phyloP scores from a whole-genome alignment of 1,140 invertebrate genomes.

The Brachystomella parvula region DNA sequence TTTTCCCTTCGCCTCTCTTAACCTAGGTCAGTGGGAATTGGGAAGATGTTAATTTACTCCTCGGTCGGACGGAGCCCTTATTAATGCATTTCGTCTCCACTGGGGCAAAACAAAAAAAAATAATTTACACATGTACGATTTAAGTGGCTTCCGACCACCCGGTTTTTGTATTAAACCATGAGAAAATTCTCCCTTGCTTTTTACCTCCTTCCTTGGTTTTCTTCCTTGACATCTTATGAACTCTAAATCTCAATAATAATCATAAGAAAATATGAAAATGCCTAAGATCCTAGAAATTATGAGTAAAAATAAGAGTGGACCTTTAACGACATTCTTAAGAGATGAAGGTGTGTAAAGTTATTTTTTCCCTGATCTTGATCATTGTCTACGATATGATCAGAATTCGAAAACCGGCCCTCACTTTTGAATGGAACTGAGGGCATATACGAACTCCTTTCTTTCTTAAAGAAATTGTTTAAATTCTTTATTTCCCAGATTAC shows the following conservation, averaged over 20 bases:
- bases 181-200: not conserved
- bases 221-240: not conserved
- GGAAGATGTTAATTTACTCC: not conserved
- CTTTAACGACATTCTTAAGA: not conserved
- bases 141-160: slow-evolving; percentile 6
- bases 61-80: not conserved
- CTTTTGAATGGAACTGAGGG: too few relatives aligned
- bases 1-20: not conserved
- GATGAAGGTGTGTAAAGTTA: not conserved
- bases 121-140: slow-evolving; percentile 13
- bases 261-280: not conserved
- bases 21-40: not conserved
- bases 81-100: not conserved
- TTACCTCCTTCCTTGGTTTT: too few relatives aligned
- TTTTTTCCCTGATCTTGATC: too few relatives aligned
- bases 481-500: slow-evolving; percentile 1
- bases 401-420: not conserved
- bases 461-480: slow-evolving; percentile 6
- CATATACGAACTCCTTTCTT: not conserved
- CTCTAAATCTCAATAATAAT: not conserved
- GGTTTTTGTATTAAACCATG: not conserved
- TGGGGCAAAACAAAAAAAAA: not conserved
- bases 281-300: not conserved
- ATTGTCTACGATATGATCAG: not conserved
- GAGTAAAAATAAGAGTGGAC: not conserved